Evolutionary conservation across 1,140 invertebrate genomes (phyloP).

Genomic region (Phocides pigmalion): DNA sequence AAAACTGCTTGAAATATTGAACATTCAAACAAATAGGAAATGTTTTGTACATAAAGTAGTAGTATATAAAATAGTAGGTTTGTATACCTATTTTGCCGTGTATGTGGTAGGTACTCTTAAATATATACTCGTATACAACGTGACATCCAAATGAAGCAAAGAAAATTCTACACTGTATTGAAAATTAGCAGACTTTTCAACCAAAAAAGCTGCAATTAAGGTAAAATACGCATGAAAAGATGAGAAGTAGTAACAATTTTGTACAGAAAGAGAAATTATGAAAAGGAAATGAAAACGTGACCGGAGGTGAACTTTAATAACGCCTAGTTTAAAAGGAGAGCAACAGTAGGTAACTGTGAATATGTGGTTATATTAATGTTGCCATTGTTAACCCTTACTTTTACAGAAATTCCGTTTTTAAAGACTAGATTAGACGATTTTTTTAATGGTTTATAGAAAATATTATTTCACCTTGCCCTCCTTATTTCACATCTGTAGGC

Average conservation of each 20-base stretch:
- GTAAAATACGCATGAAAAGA: constrained; percentile 8
- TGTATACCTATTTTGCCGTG: too few relatives aligned
- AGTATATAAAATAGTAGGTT: too few relatives aligned
- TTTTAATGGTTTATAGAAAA: too few relatives aligned
- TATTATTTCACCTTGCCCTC: too few relatives aligned
- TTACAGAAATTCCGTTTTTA: constrained; percentile 2
- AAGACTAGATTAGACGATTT: not conserved
- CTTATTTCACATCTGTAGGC: too few relatives aligned
- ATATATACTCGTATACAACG: not conserved
- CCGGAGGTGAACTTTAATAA: constrained; percentile 25
- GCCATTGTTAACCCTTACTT: constrained; percentile 1
- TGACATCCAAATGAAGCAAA: constrained; percentile 13
- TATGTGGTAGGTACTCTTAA: not conserved
- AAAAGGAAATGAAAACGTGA: constrained; percentile 19
- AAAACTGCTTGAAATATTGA: too few relatives aligned
- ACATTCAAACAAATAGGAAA: too few relatives aligned
- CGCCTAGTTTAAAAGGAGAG: constrained; percentile 8
- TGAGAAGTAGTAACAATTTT: constrained; percentile 1
- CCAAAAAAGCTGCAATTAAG: constrained; percentile 25
- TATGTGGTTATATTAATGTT: constrained; percentile 23
- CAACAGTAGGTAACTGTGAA: constrained; percentile 4
- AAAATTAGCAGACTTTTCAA: constrained; percentile 19
- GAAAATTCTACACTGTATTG: constrained; percentile 7
- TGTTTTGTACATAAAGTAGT: too few relatives aligned
- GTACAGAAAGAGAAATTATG: constrained; percentile 16